These are phyloP conservation scores for Ataeniobius toweri DNA, from an alignment of 2,797 vertebrate genomes.

Conservation along the genomic window DNA sequence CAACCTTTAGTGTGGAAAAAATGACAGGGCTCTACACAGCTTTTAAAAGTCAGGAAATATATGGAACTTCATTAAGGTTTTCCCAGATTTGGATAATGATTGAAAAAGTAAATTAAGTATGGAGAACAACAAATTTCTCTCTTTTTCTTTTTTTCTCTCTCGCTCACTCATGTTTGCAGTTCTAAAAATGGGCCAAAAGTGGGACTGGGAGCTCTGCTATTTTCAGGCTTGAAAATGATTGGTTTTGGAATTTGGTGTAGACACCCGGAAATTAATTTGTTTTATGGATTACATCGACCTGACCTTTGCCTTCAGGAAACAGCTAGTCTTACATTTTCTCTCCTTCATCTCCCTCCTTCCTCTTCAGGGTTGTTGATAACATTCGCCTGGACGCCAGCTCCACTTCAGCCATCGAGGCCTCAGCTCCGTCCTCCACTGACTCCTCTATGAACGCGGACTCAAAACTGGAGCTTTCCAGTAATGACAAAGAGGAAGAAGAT, in stretches of 20 bases:
- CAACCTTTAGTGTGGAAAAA: not conserved
- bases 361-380: conserved; percentile 74
- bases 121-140: no score
- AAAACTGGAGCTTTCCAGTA: conserved; percentile 64
- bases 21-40: no score
- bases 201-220: not conserved
- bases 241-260: not conserved
- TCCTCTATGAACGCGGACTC: conserved; percentile 63
- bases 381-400: conserved; percentile 66
- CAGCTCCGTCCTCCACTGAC: conserved; percentile 64
- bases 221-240: not conserved
- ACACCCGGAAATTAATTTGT: not conserved
- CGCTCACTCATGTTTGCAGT: not conserved
- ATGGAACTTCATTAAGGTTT: no score
- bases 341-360: not conserved
- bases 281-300: not conserved
- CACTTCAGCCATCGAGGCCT: conserved; percentile 59
- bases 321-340: not conserved
- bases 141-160: not conserved
- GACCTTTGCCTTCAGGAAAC: not conserved
- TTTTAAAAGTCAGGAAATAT: no score
- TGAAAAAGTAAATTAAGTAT: no score
- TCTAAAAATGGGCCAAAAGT: conserved; percentile 3
- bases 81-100: no score
- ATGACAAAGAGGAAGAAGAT: conserved; percentile 57